phyloP scores from a whole-genome alignment of 2,888 invertebrate species.

The Dasysyrphus albostriatus region DNA sequence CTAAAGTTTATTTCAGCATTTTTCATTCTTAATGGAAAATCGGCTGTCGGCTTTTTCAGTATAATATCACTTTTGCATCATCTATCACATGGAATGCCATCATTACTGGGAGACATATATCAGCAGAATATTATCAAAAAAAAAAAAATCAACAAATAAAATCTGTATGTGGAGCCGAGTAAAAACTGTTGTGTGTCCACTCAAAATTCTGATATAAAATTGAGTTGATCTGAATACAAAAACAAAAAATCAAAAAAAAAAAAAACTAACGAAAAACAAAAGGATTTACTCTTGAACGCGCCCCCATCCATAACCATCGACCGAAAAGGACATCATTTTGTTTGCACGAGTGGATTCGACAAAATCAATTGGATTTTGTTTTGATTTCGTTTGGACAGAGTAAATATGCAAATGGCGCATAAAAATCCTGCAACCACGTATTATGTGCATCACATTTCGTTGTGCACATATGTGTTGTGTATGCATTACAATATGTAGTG shows the following conservation, averaged over 20 bases:
- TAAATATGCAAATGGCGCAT: constrained; percentile 75
- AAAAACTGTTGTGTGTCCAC: constrained; percentile 30
- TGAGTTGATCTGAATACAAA: constrained; percentile 48
- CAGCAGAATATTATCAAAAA: constrained; percentile 51
- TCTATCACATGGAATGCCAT: constrained; percentile 71
- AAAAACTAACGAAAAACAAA: constrained; percentile 12
- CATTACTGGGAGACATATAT: constrained; percentile 73
- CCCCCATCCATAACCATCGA: constrained; percentile 12
- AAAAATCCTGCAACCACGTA: constrained; percentile 65
- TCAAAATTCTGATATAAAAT: constrained; percentile 67
- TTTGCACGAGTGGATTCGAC: constrained; percentile 67
- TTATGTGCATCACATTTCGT: background rate
- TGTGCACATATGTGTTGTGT: background rate
- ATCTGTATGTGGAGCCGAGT: background rate
- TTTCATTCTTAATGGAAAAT: constrained; percentile 74
- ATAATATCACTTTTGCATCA: constrained; percentile 68
- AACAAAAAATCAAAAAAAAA: constrained; percentile 24
- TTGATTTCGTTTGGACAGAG: constrained; percentile 75
- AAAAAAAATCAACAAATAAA: constrained; percentile 22
- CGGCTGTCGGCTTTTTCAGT: constrained; percentile 68
- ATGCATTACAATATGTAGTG: background rate
- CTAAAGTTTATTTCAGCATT: constrained; percentile 72
- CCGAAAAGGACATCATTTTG: constrained; percentile 73
- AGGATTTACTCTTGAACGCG: constrained; percentile 28
- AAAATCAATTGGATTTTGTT: constrained; percentile 74